Conservation (phyloP, 2,888 invertebrate species). For the Coecobrya sp. region DNA sequence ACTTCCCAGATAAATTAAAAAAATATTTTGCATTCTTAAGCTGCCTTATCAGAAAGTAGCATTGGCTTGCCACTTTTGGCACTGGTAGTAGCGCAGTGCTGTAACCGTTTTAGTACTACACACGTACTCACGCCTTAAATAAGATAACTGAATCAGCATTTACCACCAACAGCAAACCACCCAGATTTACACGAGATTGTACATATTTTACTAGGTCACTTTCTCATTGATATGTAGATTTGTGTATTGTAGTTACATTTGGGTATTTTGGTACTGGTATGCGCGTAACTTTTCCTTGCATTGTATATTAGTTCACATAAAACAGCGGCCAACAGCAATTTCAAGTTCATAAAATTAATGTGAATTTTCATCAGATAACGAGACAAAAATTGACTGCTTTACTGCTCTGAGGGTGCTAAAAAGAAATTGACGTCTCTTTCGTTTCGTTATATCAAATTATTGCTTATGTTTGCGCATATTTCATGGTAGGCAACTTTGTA, state of each 20-base stretch:
- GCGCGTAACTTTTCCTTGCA: neutral
- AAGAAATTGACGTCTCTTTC: constrained; percentile 48
- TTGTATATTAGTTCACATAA: neutral
- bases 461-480: neutral
- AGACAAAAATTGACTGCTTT: constrained; percentile 41
- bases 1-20: neutral
- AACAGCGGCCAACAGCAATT: constrained; percentile 50
- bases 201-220: constrained; percentile 53
- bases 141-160: neutral
- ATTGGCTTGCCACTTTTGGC: no score
- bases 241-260: neutral
- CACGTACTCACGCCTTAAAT: neutral
- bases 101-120: neutral
- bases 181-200: neutral
- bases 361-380: constrained; percentile 69
- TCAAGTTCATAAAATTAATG: constrained; percentile 70
- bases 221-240: constrained; percentile 61
- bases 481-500: neutral
- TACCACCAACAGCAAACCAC: neutral
- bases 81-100: no score
- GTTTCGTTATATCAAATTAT: neutral
- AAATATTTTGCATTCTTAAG: no score
- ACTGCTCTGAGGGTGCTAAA: constrained; percentile 39
- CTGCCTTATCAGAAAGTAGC: no score
- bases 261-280: neutral